Evolutionary conservation across 2,797 vertebrate species (phyloP).

Genomic region (Gymnodraco acuticeps): DNA sequence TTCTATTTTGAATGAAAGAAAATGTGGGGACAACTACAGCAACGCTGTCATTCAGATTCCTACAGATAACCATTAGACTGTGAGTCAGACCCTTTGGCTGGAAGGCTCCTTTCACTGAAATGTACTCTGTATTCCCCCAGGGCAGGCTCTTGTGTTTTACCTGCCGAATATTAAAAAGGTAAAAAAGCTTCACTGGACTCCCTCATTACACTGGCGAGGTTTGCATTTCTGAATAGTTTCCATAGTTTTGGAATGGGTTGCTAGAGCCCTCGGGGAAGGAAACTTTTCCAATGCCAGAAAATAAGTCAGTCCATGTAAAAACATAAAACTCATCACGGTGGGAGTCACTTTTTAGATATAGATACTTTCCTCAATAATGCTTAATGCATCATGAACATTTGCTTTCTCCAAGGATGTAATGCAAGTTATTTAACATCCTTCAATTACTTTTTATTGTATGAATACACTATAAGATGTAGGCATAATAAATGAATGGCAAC

Average conservation of each 20-base stretch:
- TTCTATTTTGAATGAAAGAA: slow-evolving; percentile 3
- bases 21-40: not conserved
- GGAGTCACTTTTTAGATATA: not conserved
- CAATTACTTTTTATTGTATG: not conserved
- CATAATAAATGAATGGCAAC: not conserved
- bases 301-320: not conserved
- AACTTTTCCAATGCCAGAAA: not conserved
- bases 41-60: not conserved
- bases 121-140: slow-evolving; percentile 6
- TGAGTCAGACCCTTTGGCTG: slow-evolving; percentile 37
- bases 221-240: not conserved
- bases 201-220: not conserved
- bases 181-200: not conserved
- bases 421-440: not conserved
- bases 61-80: slow-evolving; percentile 32
- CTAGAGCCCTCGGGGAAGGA: not conserved
- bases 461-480: not conserved
- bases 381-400: not conserved
- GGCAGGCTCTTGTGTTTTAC: not conserved
- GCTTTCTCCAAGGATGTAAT: not conserved
- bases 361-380: not conserved
- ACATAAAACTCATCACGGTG: not conserved
- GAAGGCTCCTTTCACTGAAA: not conserved
- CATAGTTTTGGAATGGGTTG: not conserved
- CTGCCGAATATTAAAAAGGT: not conserved